These are phyloP conservation scores for Aphaenogaster rudis DNA, from an alignment of 1,140 invertebrate species.

Conservation along the genomic window DNA sequence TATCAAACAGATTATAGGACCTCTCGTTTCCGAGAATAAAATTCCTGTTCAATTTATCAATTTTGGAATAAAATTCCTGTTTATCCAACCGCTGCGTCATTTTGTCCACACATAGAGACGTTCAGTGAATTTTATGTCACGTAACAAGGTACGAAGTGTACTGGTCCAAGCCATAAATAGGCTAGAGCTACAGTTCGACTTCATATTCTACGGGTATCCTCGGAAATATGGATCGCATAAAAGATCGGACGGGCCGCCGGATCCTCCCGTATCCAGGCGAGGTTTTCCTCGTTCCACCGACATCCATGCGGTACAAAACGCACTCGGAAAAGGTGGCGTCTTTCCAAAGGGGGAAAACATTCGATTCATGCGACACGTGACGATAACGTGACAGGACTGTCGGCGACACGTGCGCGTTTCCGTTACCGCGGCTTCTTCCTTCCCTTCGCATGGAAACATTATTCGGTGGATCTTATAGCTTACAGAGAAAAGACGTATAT, in stretches of 20 bases:
- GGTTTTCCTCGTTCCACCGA: constrained; percentile 57
- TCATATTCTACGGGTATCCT: constrained; percentile 70
- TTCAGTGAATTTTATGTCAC: constrained; percentile 21
- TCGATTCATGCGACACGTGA: constrained; percentile 80
- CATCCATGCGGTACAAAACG: constrained; percentile 64
- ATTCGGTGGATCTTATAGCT: constrained; percentile 54
- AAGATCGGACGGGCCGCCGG: constrained; percentile 65
- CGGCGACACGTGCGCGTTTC: constrained; percentile 67
- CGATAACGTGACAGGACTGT: constrained; percentile 84
- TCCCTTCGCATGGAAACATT: constrained; percentile 41
- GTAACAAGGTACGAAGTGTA: constrained; percentile 65
- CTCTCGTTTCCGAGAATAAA: neutral
- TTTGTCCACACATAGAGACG: neutral
- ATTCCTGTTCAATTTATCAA: neutral
- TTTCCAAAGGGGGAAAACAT: constrained; percentile 69
- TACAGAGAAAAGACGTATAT: neutral
- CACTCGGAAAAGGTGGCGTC: constrained; percentile 60
- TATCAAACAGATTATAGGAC: neutral
- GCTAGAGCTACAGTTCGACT: constrained; percentile 49
- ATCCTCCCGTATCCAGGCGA: constrained; percentile 64
- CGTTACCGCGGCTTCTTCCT: constrained; percentile 50
- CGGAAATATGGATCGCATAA: constrained; percentile 73
- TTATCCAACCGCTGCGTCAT: neutral
- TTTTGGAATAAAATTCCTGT: neutral
- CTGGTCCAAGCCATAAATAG: constrained; percentile 40